Base-by-base conservation (phyloP, 2,888 invertebrate genomes). In the Himalopsyche tibetana region DNA sequence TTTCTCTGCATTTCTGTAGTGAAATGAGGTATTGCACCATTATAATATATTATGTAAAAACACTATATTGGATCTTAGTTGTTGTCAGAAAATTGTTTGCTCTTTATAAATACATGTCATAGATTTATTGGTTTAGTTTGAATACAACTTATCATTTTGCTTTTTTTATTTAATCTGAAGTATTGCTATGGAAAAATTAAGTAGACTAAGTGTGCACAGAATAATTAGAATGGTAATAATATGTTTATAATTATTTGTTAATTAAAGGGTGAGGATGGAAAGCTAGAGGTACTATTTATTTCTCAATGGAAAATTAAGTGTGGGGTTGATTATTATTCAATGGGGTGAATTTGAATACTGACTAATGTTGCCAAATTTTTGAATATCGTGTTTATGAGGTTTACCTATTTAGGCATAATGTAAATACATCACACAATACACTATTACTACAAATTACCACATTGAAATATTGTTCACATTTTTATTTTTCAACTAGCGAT, bases 321-420 rank as follows among this genome's bases (percentile, higher is more conserved):
- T 19, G 63, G 63, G 63, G 63, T 63, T 63, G 6, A 63, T 19
- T 63, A 63, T 19, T 63, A 63, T 63, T 63, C 63, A 63, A 63
- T 63, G 63, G 63, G 63, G 63, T 63, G 63, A 63, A 63, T 63
- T 63, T 63, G 63, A 63, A 63, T 63, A 63, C 63, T 63, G 63
- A 63, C 63, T 63, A 63, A 63, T 63, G 63, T 63, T 63, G 63
- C 63, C 63, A 63, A 63, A 63, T 63, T 63, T 56, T 63, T 63
- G 11, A 63, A 63, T 19, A 63, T 63, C 63, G n/a, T 63, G 63
- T 63, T 63, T 63, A 28, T 63, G n/a, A 63, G 63, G 63, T 63
- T 63, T 63, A 63, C 63, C 63, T 63, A 63, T 63, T 63, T 63
- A 63, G 63, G 11, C 63, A 63, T 63, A 63, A 63, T 63, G 63